Evolutionary conservation across 2,113 vertebrate genomes (phyloP).

Genomic region (Crotophaga sulcirostris): DNA sequence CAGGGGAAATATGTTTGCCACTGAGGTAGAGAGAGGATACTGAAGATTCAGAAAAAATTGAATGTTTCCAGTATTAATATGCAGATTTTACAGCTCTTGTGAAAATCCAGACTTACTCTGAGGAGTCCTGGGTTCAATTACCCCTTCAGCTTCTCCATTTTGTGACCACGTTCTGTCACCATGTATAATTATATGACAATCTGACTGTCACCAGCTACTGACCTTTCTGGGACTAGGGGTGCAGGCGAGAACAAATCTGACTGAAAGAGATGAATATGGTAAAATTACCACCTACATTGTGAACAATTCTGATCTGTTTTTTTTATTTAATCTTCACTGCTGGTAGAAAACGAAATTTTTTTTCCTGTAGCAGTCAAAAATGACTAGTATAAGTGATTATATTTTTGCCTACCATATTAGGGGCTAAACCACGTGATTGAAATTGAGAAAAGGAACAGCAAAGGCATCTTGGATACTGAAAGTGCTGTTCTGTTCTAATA

Average conservation of each 20-base stretch:
- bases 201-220: not conserved
- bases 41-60: not conserved
- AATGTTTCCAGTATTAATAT: not conserved
- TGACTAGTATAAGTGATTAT: not conserved
- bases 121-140: not conserved
- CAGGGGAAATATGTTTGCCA: not conserved
- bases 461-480: not conserved
- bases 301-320: not conserved
- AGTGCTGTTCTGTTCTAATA: not conserved
- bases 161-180: not conserved
- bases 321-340: not conserved
- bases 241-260: not conserved
- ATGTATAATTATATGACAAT: fast-evolving
- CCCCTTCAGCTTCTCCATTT: not conserved
- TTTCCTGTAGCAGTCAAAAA: not conserved
- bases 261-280: not conserved
- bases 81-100: not conserved
- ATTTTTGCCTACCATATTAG: not conserved
- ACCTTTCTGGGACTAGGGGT: not conserved
- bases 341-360: not conserved
- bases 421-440: not conserved
- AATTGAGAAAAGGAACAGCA: not conserved
- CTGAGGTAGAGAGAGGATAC: not conserved
- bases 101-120: not conserved
- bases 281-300: not conserved